Percentiles rank a stretch among this genome's conserved stretches.
Evolutionary conservation across 2,113 vertebrate genomes (phyloP).

Genomic region (Tetraodon nigroviridis): DNA sequence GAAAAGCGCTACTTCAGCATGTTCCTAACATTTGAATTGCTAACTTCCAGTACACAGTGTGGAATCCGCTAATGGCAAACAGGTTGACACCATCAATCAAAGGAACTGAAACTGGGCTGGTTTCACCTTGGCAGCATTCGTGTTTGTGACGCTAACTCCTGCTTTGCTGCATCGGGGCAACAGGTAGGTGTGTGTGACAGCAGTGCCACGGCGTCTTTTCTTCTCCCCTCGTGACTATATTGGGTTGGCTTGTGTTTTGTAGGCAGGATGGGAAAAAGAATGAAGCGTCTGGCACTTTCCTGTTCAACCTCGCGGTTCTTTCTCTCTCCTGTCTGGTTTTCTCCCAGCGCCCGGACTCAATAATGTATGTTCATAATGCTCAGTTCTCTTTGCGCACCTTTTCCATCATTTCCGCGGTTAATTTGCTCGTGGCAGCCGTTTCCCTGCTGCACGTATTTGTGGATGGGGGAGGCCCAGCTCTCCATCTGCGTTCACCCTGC

Average conservation of each 20-base stretch:
- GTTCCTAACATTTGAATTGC: conserved; percentile 58
- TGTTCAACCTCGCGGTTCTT: conserved; percentile 11
- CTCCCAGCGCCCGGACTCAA: conserved; percentile 25
- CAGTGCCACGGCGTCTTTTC: background rate
- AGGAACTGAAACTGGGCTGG: conserved; percentile 31
- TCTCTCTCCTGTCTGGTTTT: conserved; percentile 19
- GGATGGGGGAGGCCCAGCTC: conserved; percentile 20
- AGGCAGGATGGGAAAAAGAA: no score
- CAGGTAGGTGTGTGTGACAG: conserved; percentile 44
- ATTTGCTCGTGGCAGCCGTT: conserved; percentile 26
- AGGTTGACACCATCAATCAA: conserved; percentile 42
- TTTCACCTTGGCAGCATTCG: conserved; percentile 21
- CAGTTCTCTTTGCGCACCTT: conserved; percentile 31
- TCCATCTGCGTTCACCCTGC: conserved; percentile 37
- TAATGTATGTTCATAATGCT: conserved; percentile 61
- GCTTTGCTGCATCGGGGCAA: conserved; percentile 28
- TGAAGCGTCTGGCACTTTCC: conserved; percentile 3
- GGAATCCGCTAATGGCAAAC: conserved; percentile 14
- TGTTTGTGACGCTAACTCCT: conserved; percentile 24
- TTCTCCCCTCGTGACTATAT: background rate
- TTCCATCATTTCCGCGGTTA: conserved; percentile 51
- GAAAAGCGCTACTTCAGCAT: conserved; percentile 53
- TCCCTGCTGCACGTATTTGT: conserved; percentile 22
- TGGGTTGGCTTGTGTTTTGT: no score
- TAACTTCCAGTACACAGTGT: conserved; percentile 30